Base-by-base conservation (phyloP, 2,797 vertebrate genomes). In the Notoglanidium macrostoma region DNA sequence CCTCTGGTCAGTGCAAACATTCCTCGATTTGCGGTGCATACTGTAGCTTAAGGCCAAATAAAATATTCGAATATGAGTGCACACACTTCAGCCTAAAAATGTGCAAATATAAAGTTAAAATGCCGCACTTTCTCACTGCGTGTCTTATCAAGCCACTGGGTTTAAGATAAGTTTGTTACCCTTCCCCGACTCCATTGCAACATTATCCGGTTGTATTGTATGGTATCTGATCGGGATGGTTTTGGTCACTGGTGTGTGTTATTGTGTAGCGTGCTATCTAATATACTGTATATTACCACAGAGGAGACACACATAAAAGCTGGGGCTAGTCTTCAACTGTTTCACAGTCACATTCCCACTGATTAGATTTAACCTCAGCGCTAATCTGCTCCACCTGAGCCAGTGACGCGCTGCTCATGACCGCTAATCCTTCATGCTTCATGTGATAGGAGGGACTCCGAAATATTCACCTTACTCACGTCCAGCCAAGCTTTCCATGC, bases 321-420 rank as follows among this genome's bases (percentile, higher is more conserved):
- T 26, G 5, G 3, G 17, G 55, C 78, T 17, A 9, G 23, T 81
- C 70, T 51, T 70, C 32, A 65, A 5, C 54, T 82, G 40, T 87
- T 2, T 83, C 72, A 70, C 86, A 23, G 54, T 46, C 65, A 40
- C 83, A 87, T 74, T 85, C 83, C 81, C 59, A 51, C 65, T 80
- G 89, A 90, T 88, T 88, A 90, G 72, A 65, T 72, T 59, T 40
- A 87, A 59, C 19, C n/a, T 77, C 12, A 15, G 57, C 9, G 11
- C n/a, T 87, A 90, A 89, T 90, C 85, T 82, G 51, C 35, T 40
- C 46, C 85, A 89, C 83, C n/a, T 83, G 51, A 88, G 68, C 35
- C 49, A 40, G 9, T 76, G 81, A 82, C n/a, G 81, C 68, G 84
- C 19, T 0, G 14, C 80, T 40, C 12, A 40, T 19, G 57, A 32